Evolutionary conservation across 2,888 invertebrate species (phyloP), one percentile per base, ranked within the genome.

Genomic region (Hymenopus coronatus): DNA sequence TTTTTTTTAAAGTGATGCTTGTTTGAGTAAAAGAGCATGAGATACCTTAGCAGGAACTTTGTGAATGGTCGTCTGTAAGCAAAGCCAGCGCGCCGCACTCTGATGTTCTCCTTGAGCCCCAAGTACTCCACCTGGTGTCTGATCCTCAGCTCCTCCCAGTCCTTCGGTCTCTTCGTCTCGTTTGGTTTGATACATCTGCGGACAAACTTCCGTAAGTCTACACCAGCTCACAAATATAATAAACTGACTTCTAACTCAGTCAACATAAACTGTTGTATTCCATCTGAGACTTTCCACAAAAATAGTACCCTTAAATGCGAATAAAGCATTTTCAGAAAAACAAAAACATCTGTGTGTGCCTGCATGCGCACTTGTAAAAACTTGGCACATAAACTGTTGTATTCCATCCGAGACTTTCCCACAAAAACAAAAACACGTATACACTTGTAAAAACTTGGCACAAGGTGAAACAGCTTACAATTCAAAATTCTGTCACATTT

Each of bases 41-140:
- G n/a, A 87, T 90, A 94, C 94, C 94, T 93, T 88, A 94, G 93
- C n/a, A 96, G 92, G 92, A 96, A 96, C 92, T 95, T 95, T 28
- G 93, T 93, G 92, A 95, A 96, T 25, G 94, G 93, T 90, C 95
- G 92, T 85, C 96, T 93, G 92, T 96, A 96, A 3, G 96, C 96
- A 92, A 95, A 96, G 20, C 96, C 96, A 33, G 96, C 96, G 92
- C 96, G 92, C 82, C 96, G 92, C 0, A 96, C 96, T 90, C 96
- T 93, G 90, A 96, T 95, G 92, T 96, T 96, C 92, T 96, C 96
- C 91, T 95, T 95, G 88, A 96, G 92, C 0, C 96, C 96, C 83
- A 96, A 93, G 92, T 96, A 96, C 91, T 96, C 95, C 84, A 96
- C 96, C 92, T 95, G 95, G 93, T 96, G 96, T 90, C 94, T 94